These are phyloP conservation scores for Dicerorhinus sumatrensis DNA, from an alignment of 2,113 vertebrate genomes.

Conservation along the genomic window DNA sequence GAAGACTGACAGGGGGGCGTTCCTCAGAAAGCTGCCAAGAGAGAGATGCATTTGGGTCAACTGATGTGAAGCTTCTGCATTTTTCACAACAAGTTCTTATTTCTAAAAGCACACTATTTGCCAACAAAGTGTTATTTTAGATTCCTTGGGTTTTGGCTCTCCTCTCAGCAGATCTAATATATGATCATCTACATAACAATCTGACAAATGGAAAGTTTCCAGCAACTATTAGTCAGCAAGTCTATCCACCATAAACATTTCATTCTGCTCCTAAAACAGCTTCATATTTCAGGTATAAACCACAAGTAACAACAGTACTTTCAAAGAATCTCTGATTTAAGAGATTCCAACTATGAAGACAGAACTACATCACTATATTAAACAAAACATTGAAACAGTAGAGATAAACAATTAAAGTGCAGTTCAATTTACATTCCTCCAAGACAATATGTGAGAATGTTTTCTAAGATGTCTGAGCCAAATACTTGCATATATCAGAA, in stretches of 20 bases:
- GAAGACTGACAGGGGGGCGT: accelerated
- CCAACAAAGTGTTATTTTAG: conserved; percentile 1
- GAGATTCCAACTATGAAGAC: background rate
- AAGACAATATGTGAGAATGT: background rate
- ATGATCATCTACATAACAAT: background rate
- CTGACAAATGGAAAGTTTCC: conserved; percentile 45
- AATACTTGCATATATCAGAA: background rate
- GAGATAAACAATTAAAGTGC: background rate
- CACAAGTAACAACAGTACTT: background rate
- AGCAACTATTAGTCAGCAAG: conserved; percentile 66
- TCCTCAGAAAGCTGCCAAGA: background rate
- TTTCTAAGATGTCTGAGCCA: background rate
- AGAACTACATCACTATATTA: background rate
- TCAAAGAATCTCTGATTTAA: conserved; percentile 10
- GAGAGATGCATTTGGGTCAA: accelerated
- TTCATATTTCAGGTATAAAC: conserved; percentile 10
- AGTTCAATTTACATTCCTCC: background rate
- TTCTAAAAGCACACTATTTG: background rate
- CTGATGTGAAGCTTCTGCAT: background rate
- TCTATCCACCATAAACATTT: background rate
- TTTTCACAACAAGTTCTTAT: background rate
- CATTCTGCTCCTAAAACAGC: conserved; percentile 14
- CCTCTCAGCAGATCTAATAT: conserved; percentile 22
- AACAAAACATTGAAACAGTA: background rate
- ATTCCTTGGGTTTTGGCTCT: background rate